These are phyloP conservation scores for Emesis furor DNA, from an alignment of 2,888 invertebrate species.

Conservation along the genomic window DNA sequence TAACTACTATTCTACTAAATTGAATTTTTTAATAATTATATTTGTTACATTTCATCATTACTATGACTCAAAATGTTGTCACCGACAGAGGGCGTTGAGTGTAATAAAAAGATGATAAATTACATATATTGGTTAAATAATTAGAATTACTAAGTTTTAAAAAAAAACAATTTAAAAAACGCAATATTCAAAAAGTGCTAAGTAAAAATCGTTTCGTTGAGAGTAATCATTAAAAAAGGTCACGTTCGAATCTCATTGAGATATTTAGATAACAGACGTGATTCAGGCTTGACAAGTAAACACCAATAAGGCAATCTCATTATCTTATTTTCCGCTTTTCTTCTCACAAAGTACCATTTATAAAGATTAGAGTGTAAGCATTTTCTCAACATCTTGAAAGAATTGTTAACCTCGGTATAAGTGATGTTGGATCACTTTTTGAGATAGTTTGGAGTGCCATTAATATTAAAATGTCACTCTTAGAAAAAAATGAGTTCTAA, in stretches of 20 bases:
- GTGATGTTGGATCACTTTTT: neutral
- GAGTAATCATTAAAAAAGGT: neutral
- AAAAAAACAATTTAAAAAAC: too few relatives aligned
- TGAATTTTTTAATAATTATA: too few relatives aligned
- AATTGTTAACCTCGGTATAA: neutral
- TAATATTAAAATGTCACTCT: neutral
- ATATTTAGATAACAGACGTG: constrained; percentile 1
- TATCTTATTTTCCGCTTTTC: constrained; percentile 1
- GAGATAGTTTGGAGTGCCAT: neutral
- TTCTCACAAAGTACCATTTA: neutral
- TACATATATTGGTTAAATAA: too few relatives aligned
- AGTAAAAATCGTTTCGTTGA: neutral
- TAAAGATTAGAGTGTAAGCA: neutral
- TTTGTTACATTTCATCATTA: too few relatives aligned
- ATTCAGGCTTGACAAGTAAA: neutral
- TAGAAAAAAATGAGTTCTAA: too few relatives aligned
- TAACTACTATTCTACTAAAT: too few relatives aligned
- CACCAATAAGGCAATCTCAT: constrained; percentile 10
- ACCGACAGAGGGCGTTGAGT: too few relatives aligned
- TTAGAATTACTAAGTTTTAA: too few relatives aligned
- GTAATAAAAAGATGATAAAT: too few relatives aligned
- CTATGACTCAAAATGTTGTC: too few relatives aligned
- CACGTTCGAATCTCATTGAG: constrained; percentile 6
- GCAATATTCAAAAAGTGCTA: too few relatives aligned
- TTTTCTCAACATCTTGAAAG: neutral